Conservation (phyloP, 2,113 vertebrate species). For the Falcunculus frontatus region DNA sequence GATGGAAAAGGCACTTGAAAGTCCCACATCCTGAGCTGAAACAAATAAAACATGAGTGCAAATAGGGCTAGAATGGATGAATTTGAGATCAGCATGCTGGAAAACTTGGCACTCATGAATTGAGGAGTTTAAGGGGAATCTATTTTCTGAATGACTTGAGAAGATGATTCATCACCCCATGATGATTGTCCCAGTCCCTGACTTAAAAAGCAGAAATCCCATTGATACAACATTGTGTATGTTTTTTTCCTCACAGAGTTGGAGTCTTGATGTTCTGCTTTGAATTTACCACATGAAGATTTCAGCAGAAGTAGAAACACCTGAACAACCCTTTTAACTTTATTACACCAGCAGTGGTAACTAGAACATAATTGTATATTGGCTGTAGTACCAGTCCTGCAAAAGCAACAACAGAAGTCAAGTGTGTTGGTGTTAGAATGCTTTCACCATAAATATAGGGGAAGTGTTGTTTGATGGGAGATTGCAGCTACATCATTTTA, state of each 20-base stretch:
- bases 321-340: background rate
- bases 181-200: background rate
- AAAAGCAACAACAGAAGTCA: background rate
- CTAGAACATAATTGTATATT: background rate
- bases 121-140: background rate
- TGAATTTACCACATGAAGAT: background rate
- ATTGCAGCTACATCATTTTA: background rate
- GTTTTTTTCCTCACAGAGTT: background rate
- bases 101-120: background rate
- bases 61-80: background rate
- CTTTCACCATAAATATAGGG: background rate
- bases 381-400: background rate
- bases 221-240: background rate
- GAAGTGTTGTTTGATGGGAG: background rate
- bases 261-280: background rate
- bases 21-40: background rate
- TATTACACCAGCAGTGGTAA: background rate
- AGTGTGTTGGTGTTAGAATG: background rate
- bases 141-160: background rate
- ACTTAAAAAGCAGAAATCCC: background rate
- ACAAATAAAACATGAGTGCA: background rate
- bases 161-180: slow-evolving; percentile 6
- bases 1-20: background rate
- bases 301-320: background rate
- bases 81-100: background rate